Conservation (phyloP, 2,888 invertebrate species). For the Scaptodrosophila latifasciaeformis region DNA sequence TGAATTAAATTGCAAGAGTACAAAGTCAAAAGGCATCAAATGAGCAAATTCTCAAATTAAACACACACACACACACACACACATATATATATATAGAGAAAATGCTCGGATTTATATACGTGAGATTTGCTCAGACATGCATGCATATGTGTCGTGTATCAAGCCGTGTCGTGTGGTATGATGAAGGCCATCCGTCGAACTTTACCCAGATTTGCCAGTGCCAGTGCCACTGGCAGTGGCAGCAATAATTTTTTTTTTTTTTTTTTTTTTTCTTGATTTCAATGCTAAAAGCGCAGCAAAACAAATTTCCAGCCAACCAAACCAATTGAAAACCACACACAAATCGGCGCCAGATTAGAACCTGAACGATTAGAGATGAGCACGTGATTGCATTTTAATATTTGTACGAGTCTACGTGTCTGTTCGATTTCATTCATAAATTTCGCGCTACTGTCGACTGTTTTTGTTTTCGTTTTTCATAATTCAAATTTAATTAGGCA, state of each 20-base stretch:
- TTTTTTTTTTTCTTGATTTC: too few relatives aligned
- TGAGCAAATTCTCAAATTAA: slow-evolving; percentile 54
- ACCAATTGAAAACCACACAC: slow-evolving; percentile 1
- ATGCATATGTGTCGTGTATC: slow-evolving; percentile 13
- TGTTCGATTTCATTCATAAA: too few relatives aligned
- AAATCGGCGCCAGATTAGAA: slow-evolving; percentile 27
- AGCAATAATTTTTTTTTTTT: too few relatives aligned
- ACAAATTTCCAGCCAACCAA: slow-evolving; percentile 38
- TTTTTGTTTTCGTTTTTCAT: too few relatives aligned
- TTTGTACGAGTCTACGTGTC: slow-evolving; percentile 10
- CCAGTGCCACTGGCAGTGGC: slow-evolving; percentile 18
- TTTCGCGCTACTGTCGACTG: too few relatives aligned
- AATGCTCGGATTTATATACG: too few relatives aligned
- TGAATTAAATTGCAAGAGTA: slow-evolving; percentile 4
- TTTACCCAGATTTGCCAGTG: slow-evolving; percentile 66
- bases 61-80: slow-evolving; percentile 22
- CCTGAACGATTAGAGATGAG: slow-evolving; percentile 29
- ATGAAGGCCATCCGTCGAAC: slow-evolving; percentile 68
- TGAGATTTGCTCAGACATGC: slow-evolving; percentile 4
- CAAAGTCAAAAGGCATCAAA: slow-evolving; percentile 45
- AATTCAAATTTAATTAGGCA: too few relatives aligned
- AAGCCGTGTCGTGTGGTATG: slow-evolving; percentile 43
- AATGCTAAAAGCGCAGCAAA: too few relatives aligned
- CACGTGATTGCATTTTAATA: not conserved
- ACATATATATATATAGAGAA: not conserved